Evolutionary conservation across 2,797 vertebrate genomes (phyloP).

Genomic region (Acanthurus lineatus): DNA sequence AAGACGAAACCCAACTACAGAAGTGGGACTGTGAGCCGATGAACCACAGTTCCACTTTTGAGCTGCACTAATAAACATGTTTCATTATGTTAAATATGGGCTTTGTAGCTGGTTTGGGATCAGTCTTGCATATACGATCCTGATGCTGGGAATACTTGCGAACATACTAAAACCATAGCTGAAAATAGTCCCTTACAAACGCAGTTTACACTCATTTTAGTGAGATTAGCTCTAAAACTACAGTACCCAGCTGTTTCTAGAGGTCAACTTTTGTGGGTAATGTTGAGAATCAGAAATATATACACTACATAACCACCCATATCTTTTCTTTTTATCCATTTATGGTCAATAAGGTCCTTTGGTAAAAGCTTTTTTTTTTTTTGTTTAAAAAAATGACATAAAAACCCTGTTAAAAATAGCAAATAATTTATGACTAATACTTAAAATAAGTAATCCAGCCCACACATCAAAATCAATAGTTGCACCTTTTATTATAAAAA

Average conservation of each 20-base stretch:
- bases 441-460: conserved; percentile 10
- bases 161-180: not conserved
- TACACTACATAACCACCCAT: not conserved
- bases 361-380: not conserved
- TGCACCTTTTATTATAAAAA: conserved; percentile 90
- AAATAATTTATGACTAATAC: too few relatives aligned
- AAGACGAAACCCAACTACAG: too few relatives aligned
- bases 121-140: too few relatives aligned
- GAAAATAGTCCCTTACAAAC: not conserved
- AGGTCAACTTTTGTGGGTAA: too few relatives aligned
- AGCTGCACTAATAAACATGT: too few relatives aligned
- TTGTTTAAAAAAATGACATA: not conserved
- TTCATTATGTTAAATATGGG: too few relatives aligned
- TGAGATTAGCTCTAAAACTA: not conserved
- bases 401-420: not conserved
- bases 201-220: not conserved
- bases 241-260: too few relatives aligned
- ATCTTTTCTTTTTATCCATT: not conserved
- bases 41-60: too few relatives aligned
- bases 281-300: too few relatives aligned
- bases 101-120: too few relatives aligned
- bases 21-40: too few relatives aligned
- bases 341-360: not conserved
- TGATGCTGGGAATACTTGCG: too few relatives aligned
- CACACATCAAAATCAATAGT: conserved; percentile 71